A percentile compares a stretch with the other conserved stretches of the same genome.
Evolutionary conservation across 2,113 vertebrate genomes (phyloP).

Genomic region (Colossoma macropomum): DNA sequence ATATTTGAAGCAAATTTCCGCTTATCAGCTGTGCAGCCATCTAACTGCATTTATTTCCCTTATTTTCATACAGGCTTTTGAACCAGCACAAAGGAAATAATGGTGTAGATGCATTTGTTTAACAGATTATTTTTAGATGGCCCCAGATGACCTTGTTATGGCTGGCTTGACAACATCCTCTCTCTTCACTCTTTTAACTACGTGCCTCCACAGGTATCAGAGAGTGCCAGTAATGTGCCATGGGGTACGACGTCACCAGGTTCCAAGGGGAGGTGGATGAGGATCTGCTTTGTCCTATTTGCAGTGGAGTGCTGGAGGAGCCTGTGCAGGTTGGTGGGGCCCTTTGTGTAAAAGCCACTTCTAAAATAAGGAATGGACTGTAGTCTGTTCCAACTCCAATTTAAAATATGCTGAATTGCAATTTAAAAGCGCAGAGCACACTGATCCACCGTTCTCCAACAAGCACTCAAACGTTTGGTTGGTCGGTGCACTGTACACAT

Average conservation of each 20-base stretch:
- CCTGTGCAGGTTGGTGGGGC: constrained; percentile 87
- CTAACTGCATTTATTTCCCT: background rate
- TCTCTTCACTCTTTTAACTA: background rate
- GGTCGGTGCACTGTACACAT: too few relatives aligned
- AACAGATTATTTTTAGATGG: background rate
- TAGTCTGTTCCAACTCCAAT: background rate
- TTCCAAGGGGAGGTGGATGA: constrained; percentile 99
- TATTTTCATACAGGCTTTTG: background rate
- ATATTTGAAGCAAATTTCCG: background rate
- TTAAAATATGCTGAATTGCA: background rate
- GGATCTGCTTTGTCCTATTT: constrained; percentile 97
- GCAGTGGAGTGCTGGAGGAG: constrained; percentile 97
- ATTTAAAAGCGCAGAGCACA: too few relatives aligned
- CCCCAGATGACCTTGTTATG: background rate
- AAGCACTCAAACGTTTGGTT: too few relatives aligned
- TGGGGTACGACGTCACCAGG: constrained; percentile 97
- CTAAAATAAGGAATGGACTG: background rate
- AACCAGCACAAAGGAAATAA: background rate
- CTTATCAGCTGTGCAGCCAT: background rate
- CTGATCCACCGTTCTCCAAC: too few relatives aligned
- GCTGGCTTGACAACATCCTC: background rate
- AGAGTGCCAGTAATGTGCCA: constrained; percentile 89
- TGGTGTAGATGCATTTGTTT: background rate
- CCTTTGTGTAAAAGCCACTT: too few relatives aligned
- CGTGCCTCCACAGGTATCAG: constrained; percentile 62